Evolutionary conservation across 2,797 vertebrate species (phyloP), one percentile per base, ranked within the genome.

Genomic region (Mormyrops attenuatus): DNA sequence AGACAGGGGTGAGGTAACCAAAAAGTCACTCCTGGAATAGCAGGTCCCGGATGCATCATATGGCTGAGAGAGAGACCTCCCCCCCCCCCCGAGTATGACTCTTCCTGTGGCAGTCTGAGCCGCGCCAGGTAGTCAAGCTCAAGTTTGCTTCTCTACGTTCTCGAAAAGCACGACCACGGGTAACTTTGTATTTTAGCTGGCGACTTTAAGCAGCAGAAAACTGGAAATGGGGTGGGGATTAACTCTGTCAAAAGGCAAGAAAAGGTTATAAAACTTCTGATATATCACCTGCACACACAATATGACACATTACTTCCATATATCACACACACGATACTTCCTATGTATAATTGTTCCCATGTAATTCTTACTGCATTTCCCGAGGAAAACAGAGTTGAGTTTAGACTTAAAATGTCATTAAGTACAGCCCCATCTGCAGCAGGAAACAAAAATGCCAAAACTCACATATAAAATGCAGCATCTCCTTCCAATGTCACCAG

Each of bases 171-270:
- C 1, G 15, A 44, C 11, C 13, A 17, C n/a, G 30, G 53, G 20
- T 87, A 87, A 87, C 85, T 57, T 57, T n/a, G 20, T 57, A n/a
- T 57, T 87, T 87, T 41, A 8, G 13, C 38, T 87, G 85, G 85
- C 85, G 9, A 20, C 50, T 87, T 87, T 41, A 57, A 38, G 50
- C 52, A 17, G 30, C 13, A 44, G 85, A 26, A 30, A 30, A 87
- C 11, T 17, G 85, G 26, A 87, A 87, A 60, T 11, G 50, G 50
- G 52, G 11, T 2, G 22, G 50, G 5, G 0, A 30, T 50, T 30
- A 50, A 85, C 22, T 53, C 22, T 38, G 50, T 87, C 85, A 57
- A 30, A 52, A 15, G 47, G 84, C 17, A 52, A n/a, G 13, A 13
- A 55, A 52, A 15, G 84, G 50, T 20, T 85, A 49, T 87, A 87